phyloP scores from a whole-genome alignment of 2,797 vertebrate species.

The Takifugu rubripes region DNA sequence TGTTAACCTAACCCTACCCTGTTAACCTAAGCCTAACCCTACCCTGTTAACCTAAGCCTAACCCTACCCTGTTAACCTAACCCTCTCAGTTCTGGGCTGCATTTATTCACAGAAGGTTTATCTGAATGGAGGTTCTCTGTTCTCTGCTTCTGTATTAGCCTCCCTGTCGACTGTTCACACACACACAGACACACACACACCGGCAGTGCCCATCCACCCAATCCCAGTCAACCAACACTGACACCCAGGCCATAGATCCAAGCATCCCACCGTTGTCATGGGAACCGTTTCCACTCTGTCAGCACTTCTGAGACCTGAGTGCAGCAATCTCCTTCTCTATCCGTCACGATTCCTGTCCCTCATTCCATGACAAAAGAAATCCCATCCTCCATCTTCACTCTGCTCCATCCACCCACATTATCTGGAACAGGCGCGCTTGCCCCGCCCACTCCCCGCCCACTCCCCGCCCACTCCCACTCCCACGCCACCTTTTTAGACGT shows the following conservation, averaged over 20 bases:
- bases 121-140: conserved; percentile 38
- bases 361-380: conserved; percentile 27
- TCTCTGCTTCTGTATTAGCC: conserved; percentile 24
- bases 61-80: no score
- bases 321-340: conserved; percentile 47
- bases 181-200: conserved; percentile 24
- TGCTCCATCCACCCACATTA: conserved; percentile 66
- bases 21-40: no score
- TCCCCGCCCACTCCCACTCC: conserved; percentile 60
- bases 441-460: conserved; percentile 15
- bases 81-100: conserved; percentile 19
- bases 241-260: conserved; percentile 30
- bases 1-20: no score
- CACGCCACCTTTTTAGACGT: conserved; percentile 52
- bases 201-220: conserved; percentile 25
- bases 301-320: conserved; percentile 55
- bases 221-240: conserved; percentile 14
- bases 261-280: conserved; percentile 54
- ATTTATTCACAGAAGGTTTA: conserved; percentile 35
- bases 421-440: conserved; percentile 52
- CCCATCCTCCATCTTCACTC: conserved; percentile 47
- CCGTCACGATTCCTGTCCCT: conserved; percentile 34
- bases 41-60: no score
- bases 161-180: conserved; percentile 5
- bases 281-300: conserved; percentile 54